Evolutionary conservation across 64 coral and sea anemone genomes (phyloP).

Genomic region (Pocillopora verrucosa): DNA sequence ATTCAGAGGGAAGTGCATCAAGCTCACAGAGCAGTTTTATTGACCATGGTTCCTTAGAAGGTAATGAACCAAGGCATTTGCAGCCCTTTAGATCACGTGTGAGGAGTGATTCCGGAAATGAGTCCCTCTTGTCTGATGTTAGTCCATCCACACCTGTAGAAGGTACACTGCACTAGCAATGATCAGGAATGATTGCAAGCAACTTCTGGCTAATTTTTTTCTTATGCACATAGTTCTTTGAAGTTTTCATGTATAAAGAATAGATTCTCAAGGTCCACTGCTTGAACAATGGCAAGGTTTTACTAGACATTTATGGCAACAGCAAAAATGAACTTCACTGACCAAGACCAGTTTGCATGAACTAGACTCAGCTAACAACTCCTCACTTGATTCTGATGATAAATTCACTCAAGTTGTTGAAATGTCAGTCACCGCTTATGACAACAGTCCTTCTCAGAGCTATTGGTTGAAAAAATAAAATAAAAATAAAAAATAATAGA

Average conservation of each 20-base stretch:
- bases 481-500: too few relatives aligned
- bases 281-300: too few relatives aligned
- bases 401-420: too few relatives aligned
- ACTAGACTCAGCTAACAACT: too few relatives aligned
- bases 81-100: conserved; percentile 56
- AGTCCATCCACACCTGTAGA: conserved; percentile 65
- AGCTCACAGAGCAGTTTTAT: conserved; percentile 84
- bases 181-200: conserved; percentile 17
- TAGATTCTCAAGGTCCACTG: neutral
- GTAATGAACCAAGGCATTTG: conserved; percentile 63
- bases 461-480: too few relatives aligned
- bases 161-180: conserved; percentile 70
- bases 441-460: too few relatives aligned
- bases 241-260: neutral
- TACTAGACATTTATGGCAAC: too few relatives aligned
- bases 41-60: conserved; percentile 75
- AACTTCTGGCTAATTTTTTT: neutral
- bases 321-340: too few relatives aligned
- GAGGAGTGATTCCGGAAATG: conserved; percentile 79
- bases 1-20: conserved; percentile 53
- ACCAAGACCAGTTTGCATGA: too few relatives aligned
- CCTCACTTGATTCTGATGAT: too few relatives aligned
- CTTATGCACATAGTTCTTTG: neutral
- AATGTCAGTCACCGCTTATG: too few relatives aligned
- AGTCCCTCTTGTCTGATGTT: conserved; percentile 73